A percentile compares a stretch with the other conserved stretches of the same genome.
These are phyloP conservation scores for Gobio gobio DNA, from an alignment of 2,113 vertebrate genomes.

Conservation along the genomic window DNA sequence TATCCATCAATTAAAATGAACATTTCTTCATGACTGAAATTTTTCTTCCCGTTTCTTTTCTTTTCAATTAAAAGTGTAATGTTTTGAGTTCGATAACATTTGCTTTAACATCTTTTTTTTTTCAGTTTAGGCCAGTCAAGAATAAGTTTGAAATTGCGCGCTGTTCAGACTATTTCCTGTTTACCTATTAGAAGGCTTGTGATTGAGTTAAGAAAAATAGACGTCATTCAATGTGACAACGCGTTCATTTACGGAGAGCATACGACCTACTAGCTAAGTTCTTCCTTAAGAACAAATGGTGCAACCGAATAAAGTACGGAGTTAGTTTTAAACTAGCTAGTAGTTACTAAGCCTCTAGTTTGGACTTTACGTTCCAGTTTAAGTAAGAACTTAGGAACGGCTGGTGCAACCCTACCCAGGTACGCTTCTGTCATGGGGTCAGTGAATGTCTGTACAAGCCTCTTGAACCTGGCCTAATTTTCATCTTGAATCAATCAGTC, in stretches of 20 bases:
- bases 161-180: not conserved
- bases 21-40: conserved; percentile 2
- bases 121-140: not conserved
- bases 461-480: too few species aligned
- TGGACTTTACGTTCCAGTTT: too few species aligned
- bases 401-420: not conserved
- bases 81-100: not conserved
- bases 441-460: not conserved
- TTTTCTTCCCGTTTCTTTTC: not conserved
- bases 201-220: not conserved
- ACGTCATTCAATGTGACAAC: not conserved
- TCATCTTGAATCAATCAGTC: not conserved
- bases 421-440: conserved; percentile 28
- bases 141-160: too few species aligned
- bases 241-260: not conserved
- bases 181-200: not conserved
- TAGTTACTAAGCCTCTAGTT: not conserved
- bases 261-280: not conserved
- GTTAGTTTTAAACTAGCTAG: not conserved
- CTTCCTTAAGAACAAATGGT: not conserved
- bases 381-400: too few species aligned
- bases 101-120: not conserved
- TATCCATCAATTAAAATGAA: not conserved
- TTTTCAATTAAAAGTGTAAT: not conserved
- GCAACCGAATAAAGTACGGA: not conserved